Percentiles rank a stretch among this genome's conserved stretches.
Conservation (phyloP, 2,797 vertebrate genomes). For the Silurus aristotelis region DNA sequence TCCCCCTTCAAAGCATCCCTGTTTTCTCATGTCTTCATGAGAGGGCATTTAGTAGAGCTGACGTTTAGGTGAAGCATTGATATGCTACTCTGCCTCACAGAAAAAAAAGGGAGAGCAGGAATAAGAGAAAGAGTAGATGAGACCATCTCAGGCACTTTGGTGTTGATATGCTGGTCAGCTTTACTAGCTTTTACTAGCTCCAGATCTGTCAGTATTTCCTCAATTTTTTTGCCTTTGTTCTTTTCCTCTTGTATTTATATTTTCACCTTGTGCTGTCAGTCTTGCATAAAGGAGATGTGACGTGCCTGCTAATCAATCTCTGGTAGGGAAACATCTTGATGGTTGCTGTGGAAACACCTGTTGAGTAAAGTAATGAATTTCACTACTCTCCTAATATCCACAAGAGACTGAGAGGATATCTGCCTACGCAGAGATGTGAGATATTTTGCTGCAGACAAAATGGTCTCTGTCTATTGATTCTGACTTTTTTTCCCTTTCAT, state of each 20-base stretch:
- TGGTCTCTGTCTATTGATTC: conserved; percentile 13
- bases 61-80: conserved; percentile 71
- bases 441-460: conserved; percentile 4
- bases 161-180: conserved; percentile 51
- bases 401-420: conserved; percentile 18
- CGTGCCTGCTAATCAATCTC: conserved; percentile 48
- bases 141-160: conserved; percentile 37
- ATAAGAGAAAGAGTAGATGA: conserved; percentile 16
- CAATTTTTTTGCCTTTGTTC: conserved; percentile 21
- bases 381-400: conserved; percentile 29
- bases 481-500: not conserved
- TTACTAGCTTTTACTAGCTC: conserved; percentile 35
- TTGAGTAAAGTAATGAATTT: conserved; percentile 42
- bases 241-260: conserved; percentile 38
- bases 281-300: conserved; percentile 49
- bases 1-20: conserved; percentile 60
- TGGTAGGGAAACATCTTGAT: conserved; percentile 31
- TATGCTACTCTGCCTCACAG: conserved; percentile 46
- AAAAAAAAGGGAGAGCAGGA: not conserved
- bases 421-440: not conserved
- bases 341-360: conserved; percentile 58
- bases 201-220: conserved; percentile 46
- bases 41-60: conserved; percentile 62
- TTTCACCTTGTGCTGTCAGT: conserved; percentile 52
- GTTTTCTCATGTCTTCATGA: conserved; percentile 68